Percentiles rank a stretch among this genome's conserved stretches.
Evolutionary conservation across 1,140 invertebrate genomes (phyloP).

Genomic region (Aporrectodea caliginosa): DNA sequence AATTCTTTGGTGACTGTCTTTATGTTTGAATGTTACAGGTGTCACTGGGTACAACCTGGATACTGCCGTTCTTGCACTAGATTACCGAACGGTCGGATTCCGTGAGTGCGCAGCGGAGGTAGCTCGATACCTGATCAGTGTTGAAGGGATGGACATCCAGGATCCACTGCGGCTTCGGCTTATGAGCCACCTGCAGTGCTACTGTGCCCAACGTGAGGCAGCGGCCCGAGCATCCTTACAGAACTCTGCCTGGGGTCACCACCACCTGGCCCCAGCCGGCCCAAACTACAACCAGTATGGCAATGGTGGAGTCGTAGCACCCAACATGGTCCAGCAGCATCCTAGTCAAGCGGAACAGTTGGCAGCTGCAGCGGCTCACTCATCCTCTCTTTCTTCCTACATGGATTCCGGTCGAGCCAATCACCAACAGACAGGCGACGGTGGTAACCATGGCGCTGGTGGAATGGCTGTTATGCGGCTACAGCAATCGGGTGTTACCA

Average conservation of each 20-base stretch:
- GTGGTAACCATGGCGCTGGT: background rate
- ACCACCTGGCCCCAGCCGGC: background rate
- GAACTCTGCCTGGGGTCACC: background rate
- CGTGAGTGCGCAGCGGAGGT: slow-evolving; percentile 92
- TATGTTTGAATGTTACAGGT: no score
- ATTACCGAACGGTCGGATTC: slow-evolving; percentile 93
- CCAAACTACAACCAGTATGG: background rate
- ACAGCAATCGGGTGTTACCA: no score
- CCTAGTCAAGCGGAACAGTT: background rate
- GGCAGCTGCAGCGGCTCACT: no score
- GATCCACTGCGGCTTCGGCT: slow-evolving; percentile 84
- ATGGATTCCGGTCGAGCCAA: background rate
- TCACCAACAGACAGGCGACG: no score
- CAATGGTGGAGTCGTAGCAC: background rate
- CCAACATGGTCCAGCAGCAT: background rate
- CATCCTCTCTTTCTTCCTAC: background rate
- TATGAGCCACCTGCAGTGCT: slow-evolving; percentile 88
- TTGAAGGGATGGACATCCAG: slow-evolving; percentile 90
- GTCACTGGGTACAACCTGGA: slow-evolving; percentile 31
- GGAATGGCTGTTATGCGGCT: no score
- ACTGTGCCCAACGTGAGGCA: slow-evolving; percentile 53
- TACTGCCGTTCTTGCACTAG: slow-evolving; percentile 72
- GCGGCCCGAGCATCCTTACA: background rate
- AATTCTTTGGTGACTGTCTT: no score
- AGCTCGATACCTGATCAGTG: slow-evolving; percentile 83